Evolutionary conservation across 2,797 vertebrate genomes (phyloP), one percentile per base, ranked within the genome.

Genomic region (Antennarius maculatus): DNA sequence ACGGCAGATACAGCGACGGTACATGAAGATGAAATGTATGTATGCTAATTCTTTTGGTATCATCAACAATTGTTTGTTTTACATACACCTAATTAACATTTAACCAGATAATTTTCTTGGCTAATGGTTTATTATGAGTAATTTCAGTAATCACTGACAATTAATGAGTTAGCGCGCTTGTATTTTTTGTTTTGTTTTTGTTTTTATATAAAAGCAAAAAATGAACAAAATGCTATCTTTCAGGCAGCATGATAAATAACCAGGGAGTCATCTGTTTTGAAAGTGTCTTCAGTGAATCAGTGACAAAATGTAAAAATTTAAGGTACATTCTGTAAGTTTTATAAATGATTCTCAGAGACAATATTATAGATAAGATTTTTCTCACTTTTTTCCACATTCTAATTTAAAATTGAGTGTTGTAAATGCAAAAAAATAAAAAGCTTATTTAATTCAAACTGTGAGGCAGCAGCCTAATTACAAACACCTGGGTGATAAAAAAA

Each of bases 401-500:
- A 51, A 57, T 61, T 68, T 75, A n/a, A 56, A 18, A 55, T 65
- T 18, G 5, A 18, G 4, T 27, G 28, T 1, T 71, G n/a, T 58
- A 16, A 65, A 79, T 63, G 59, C 28, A 72, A 79, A 69, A 37
- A 41, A 23, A 23, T 1, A 23, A 23, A 23, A 3, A 11, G 29
- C 47, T 52, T 3, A 57, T 71, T 77, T 55, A 64, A 15, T 16
- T 2, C 65, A 61, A 76, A 84, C 47, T 42, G 16, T 28, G 61
- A 64, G 49, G 70, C 64, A 50, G 15, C 29, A 50, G 42, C 45
- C 39, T 84, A 77, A 84, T 78, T 70, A 69, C 23, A 57, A 59
- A 79, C 47, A 71, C 45, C 45, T 54, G n/a, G 31, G 47, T 70
- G 23, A 55, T 59, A 47, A 62, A 76, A 71, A 66, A 76, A 69